These are phyloP conservation scores for Sitodiplosis mosellana DNA, from an alignment of 1,140 invertebrate genomes.

Conservation along the genomic window DNA sequence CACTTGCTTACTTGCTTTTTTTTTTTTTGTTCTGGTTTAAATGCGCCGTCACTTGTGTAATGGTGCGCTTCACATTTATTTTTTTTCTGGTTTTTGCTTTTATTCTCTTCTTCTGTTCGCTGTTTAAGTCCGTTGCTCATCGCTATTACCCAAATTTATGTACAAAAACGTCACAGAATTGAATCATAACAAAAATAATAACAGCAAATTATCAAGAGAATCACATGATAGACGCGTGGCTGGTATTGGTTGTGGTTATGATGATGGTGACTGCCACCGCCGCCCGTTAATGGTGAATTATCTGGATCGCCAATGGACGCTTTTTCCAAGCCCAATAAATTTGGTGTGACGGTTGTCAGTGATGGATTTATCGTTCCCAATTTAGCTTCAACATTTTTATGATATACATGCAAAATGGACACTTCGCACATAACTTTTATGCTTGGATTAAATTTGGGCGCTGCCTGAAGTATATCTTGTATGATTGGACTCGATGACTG, in stretches of 20 bases:
- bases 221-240: not conserved
- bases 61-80: too few relatives aligned
- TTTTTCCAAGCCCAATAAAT: conserved; percentile 19
- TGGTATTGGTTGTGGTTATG: not conserved
- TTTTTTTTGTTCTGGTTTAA: too few relatives aligned
- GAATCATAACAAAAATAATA: conserved; percentile 1
- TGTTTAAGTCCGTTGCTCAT: too few relatives aligned
- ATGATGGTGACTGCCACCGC: not conserved
- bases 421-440: conserved; percentile 21
- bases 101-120: too few relatives aligned
- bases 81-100: too few relatives aligned
- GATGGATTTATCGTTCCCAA: conserved; percentile 15
- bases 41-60: too few relatives aligned
- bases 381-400: conserved; percentile 21
- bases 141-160: too few relatives aligned
- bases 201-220: not conserved
- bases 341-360: conserved; percentile 22
- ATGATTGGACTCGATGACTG: conserved; percentile 21
- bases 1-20: too few relatives aligned
- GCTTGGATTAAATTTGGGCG: conserved; percentile 20
- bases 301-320: conserved; percentile 21
- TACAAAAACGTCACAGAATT: not conserved
- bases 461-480: conserved; percentile 20
- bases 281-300: conserved; percentile 21
- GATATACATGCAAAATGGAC: conserved; percentile 21